These are phyloP conservation scores for Pogonomyrmex californicus DNA, from an alignment of 1,140 invertebrate species.

Conservation along the genomic window DNA sequence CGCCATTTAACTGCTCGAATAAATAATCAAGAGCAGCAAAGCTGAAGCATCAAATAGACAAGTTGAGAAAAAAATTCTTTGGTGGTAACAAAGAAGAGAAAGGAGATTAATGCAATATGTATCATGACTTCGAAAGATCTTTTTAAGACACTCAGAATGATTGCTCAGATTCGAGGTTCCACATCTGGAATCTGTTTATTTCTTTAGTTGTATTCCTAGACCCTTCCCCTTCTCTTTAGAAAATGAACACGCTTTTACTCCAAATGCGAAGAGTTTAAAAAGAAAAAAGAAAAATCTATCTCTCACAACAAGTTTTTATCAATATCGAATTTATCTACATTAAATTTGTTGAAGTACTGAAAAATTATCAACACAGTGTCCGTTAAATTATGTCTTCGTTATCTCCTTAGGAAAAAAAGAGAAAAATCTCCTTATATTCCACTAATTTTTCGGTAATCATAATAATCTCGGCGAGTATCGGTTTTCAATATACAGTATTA, in stretches of 20 bases:
- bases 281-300: neutral
- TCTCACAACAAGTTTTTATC: neutral
- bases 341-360: neutral
- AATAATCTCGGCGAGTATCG: conserved; percentile 2
- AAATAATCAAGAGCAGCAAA: neutral
- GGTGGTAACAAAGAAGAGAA: neutral
- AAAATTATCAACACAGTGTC: neutral
- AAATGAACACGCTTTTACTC: neutral
- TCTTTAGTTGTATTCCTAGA: neutral
- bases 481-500: conserved; percentile 32
- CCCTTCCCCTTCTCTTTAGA: neutral
- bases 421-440: neutral
- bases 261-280: neutral
- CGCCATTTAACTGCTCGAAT: conserved; percentile 13
- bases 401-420: neutral
- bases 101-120: neutral
- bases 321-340: neutral
- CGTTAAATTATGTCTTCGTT: neutral
- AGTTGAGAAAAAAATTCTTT: neutral
- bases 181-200: conserved; percentile 9
- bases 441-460: conserved; percentile 9
- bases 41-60: neutral
- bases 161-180: neutral
- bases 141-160: neutral
- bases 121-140: neutral